phyloP scores from a whole-genome alignment of 2,797 vertebrate species.

The Lithobates sylvaticus region DNA sequence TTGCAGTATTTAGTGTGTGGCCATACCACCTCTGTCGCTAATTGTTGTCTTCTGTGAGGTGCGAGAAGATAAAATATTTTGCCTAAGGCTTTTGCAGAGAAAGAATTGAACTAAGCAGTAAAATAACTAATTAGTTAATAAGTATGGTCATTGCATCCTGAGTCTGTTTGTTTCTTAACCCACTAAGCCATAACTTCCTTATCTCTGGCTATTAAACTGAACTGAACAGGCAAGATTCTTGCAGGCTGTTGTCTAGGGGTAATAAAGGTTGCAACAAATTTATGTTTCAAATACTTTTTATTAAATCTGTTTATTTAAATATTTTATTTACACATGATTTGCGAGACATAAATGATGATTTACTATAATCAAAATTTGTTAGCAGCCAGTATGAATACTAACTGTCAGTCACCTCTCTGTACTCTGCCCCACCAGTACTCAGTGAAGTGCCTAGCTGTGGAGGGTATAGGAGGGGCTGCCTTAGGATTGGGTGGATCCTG shows the following conservation, averaged over 20 bases:
- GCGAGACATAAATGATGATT: too few species aligned
- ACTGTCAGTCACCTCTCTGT: too few species aligned
- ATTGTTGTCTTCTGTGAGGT: constrained; percentile 27
- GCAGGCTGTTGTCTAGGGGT: background rate
- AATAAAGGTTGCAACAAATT: background rate
- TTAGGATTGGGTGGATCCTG: too few species aligned
- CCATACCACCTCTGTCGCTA: constrained; percentile 25
- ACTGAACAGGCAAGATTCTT: background rate
- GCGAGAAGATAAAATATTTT: constrained; percentile 43
- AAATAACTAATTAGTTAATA: constrained; percentile 52
- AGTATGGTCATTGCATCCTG: constrained; percentile 53
- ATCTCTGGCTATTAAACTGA: background rate
- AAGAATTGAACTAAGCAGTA: constrained; percentile 31
- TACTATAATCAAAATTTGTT: too few species aligned
- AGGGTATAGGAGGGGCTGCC: too few species aligned
- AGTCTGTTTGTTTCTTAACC: constrained; percentile 7
- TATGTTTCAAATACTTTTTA: too few species aligned
- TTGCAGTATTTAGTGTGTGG: constrained; percentile 11
- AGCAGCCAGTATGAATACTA: too few species aligned
- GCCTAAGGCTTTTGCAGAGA: constrained; percentile 21
- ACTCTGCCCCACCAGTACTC: too few species aligned
- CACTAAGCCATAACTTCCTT: constrained; percentile 24
- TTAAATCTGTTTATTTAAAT: too few species aligned
- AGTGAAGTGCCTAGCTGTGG: too few species aligned
- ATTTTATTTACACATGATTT: too few species aligned